A percentile compares a stretch with the other conserved stretches of the same genome.
These are phyloP conservation scores for Phycodurus eques DNA, from an alignment of 2,113 vertebrate genomes.

Conservation along the genomic window DNA sequence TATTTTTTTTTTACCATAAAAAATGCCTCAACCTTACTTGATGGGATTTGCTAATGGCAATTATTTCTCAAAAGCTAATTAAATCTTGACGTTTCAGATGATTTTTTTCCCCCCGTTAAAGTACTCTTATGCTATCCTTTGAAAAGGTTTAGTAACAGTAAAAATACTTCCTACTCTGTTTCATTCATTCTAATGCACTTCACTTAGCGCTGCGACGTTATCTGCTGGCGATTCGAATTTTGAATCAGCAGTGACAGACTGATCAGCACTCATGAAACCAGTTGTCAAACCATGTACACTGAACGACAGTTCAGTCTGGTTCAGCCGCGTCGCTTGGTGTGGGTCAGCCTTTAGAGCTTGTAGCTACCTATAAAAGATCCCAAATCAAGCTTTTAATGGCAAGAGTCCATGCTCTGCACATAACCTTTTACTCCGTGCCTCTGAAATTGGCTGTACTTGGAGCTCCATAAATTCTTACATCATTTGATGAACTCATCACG, in stretches of 20 bases:
- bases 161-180: constrained; percentile 20
- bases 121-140: constrained; percentile 41
- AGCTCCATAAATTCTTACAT: constrained; percentile 42
- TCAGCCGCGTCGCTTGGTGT: too few relatives aligned
- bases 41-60: constrained; percentile 73
- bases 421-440: constrained; percentile 31
- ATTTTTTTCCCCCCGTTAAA: not conserved
- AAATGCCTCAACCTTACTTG: constrained; percentile 64
- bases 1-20: constrained; percentile 12
- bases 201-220: not conserved
- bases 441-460: constrained; percentile 16
- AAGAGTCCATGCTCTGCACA: constrained; percentile 12
- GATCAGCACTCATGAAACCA: not conserved
- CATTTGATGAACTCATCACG: constrained; percentile 59
- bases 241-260: not conserved
- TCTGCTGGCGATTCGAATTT: not conserved
- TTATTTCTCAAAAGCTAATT: constrained; percentile 80
- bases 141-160: constrained; percentile 36
- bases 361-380: not conserved
- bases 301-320: too few relatives aligned
- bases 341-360: not conserved
- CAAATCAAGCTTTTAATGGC: not conserved
- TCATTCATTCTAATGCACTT: constrained; percentile 15
- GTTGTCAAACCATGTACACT: too few relatives aligned
- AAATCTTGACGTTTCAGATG: constrained; percentile 62